Conservation (phyloP, 1,140 invertebrate species). For the Zaprionus capensis region DNA sequence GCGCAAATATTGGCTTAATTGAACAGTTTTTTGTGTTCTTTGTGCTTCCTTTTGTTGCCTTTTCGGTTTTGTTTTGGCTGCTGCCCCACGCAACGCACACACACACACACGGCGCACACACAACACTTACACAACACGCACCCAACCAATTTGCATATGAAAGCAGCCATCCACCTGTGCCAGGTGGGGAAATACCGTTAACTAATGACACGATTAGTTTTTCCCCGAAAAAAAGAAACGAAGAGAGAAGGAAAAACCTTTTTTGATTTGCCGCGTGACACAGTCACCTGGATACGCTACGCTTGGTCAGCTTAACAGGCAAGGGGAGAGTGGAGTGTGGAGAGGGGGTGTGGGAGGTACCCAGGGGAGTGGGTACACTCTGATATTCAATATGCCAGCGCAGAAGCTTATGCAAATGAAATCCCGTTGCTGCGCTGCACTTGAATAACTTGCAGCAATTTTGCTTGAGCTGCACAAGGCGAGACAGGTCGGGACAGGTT, state of each 20-base stretch:
- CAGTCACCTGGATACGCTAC: constrained; percentile 11
- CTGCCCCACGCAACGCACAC: constrained; percentile 21
- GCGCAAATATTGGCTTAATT: constrained; percentile 81
- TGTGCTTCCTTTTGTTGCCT: constrained; percentile 27
- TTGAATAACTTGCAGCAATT: constrained; percentile 64
- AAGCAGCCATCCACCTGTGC: constrained; percentile 33
- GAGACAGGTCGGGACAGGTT: not conserved
- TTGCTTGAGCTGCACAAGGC: constrained; percentile 10
- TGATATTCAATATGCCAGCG: constrained; percentile 4
- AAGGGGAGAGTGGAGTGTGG: not conserved
- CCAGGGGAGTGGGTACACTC: not conserved
- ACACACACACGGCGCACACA: constrained; percentile 27
- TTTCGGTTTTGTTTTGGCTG: constrained; percentile 37
- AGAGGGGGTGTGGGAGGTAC: no score
- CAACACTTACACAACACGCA: constrained; percentile 41
- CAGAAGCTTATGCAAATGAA: constrained; percentile 5
- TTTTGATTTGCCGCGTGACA: constrained; percentile 30
- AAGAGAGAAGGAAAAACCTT: not conserved
- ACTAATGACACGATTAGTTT: constrained; percentile 49
- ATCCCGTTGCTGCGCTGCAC: constrained; percentile 45
- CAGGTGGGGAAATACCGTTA: constrained; percentile 1
- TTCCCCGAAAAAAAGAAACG: not conserved
- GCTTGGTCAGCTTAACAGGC: not conserved
- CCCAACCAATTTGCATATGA: constrained; percentile 68
- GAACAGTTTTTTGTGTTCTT: constrained; percentile 51